Percentiles rank a stretch among this genome's conserved stretches.
These are phyloP conservation scores for Junonia oenone DNA, from an alignment of 2,888 invertebrate species.

Conservation along the genomic window DNA sequence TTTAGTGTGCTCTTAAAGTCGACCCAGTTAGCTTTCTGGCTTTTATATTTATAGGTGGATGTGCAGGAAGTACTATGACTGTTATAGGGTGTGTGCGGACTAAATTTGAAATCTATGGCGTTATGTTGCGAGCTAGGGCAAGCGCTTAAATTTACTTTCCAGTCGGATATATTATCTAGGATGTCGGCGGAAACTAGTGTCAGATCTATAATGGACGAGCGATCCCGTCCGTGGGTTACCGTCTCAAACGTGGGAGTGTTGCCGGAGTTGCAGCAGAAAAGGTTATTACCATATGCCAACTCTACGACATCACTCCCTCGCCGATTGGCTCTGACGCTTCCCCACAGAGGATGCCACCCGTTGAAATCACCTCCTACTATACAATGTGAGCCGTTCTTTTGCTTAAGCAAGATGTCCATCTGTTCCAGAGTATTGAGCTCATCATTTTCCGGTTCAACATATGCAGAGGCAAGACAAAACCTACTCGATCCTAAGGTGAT, in stretches of 20 bases:
- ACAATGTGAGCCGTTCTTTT: not conserved
- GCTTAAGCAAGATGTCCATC: constrained; percentile 6
- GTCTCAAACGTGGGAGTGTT: constrained; percentile 25
- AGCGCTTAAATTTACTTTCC: constrained; percentile 13
- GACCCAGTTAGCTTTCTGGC: not conserved
- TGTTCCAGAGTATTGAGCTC: not conserved
- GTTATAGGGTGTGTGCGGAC: not conserved
- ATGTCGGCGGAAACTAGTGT: constrained; percentile 1
- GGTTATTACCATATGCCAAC: constrained; percentile 1
- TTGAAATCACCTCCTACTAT: constrained; percentile 25
- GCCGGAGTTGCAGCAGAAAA: constrained; percentile 18
- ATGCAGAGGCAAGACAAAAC: constrained; percentile 17
- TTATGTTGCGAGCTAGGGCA: not conserved
- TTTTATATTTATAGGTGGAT: too few relatives aligned
- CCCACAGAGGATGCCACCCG: constrained; percentile 26
- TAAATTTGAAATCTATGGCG: not conserved
- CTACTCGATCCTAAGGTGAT: not conserved
- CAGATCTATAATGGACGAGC: constrained; percentile 20
- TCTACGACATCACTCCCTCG: constrained; percentile 10
- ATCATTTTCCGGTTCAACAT: constrained; percentile 19
- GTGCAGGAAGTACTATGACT: not conserved
- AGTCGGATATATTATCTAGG: not conserved
- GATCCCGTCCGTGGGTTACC: constrained; percentile 15
- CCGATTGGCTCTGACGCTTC: constrained; percentile 2
- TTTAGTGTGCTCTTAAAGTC: not conserved